Percentiles rank a stretch among this genome's conserved stretches.
Evolutionary conservation across 2,888 invertebrate genomes (phyloP).

Genomic region (Diachrysia chrysitis): DNA sequence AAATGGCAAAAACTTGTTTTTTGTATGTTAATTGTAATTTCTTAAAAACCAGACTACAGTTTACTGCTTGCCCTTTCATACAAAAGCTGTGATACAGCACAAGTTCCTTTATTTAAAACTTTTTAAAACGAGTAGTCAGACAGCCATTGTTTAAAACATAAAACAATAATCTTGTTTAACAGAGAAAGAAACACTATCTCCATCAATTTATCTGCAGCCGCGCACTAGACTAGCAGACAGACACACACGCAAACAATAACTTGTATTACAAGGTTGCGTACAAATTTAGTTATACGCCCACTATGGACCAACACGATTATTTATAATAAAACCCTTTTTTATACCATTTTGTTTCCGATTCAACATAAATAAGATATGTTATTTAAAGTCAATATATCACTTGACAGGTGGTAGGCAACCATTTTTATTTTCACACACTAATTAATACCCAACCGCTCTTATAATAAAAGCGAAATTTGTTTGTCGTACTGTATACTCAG

Average conservation of each 20-base stretch:
- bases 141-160: slow-evolving; percentile 36
- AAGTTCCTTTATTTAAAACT: slow-evolving; percentile 36
- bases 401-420: slow-evolving; percentile 88
- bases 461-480: slow-evolving; percentile 64
- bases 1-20: no score
- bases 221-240: slow-evolving; percentile 62
- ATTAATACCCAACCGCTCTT: slow-evolving; percentile 65
- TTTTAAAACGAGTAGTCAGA: slow-evolving; percentile 38
- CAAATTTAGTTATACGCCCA: slow-evolving; percentile 88
- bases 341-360: slow-evolving; percentile 88
- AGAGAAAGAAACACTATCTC: slow-evolving; percentile 79
- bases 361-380: slow-evolving; percentile 90
- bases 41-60: neutral
- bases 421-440: slow-evolving; percentile 56
- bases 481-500: slow-evolving; percentile 65
- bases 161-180: slow-evolving; percentile 69
- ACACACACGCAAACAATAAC: slow-evolving; percentile 71
- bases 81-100: slow-evolving; percentile 36
- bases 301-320: slow-evolving; percentile 79
- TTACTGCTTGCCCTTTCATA: neutral
- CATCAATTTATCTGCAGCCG: slow-evolving; percentile 81
- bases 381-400: slow-evolving; percentile 89
- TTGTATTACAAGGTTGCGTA: slow-evolving; percentile 83
- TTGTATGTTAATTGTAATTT: no score
- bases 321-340: slow-evolving; percentile 86